Evolutionary conservation across 2,888 invertebrate genomes (phyloP).

Genomic region (Tortrix viridana): DNA sequence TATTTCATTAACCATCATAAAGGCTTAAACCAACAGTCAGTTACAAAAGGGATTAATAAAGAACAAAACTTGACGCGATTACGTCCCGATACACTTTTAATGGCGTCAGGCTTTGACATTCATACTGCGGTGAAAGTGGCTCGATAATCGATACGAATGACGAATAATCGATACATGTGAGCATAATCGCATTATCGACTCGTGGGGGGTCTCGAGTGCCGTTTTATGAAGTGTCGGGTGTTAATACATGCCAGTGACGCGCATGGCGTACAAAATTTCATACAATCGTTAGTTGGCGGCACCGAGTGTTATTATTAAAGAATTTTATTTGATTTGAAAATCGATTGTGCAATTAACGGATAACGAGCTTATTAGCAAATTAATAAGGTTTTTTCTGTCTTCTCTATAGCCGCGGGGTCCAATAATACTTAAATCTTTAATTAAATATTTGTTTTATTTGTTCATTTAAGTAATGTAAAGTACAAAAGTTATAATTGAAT

Average conservation of each 20-base stretch:
- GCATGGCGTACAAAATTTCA: too few species aligned
- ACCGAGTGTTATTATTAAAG: too few species aligned
- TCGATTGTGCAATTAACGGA: too few species aligned
- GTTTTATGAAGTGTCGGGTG: constrained; percentile 36
- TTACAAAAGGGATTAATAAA: constrained; percentile 42
- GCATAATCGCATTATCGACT: constrained; percentile 71
- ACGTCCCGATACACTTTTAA: constrained; percentile 67
- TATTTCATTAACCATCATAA: constrained; percentile 32
- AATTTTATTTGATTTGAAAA: too few species aligned
- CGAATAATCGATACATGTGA: constrained; percentile 64
- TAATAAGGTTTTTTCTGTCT: too few species aligned
- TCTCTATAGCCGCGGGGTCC: too few species aligned
- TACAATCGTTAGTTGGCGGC: too few species aligned
- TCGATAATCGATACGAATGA: constrained; percentile 65
- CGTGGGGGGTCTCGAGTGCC: constrained; percentile 68
- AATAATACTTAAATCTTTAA: too few species aligned
- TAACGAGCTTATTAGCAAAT: too few species aligned
- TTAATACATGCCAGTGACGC: constrained; percentile 6
- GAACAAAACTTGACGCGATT: constrained; percentile 50
- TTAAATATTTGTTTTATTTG: too few species aligned
- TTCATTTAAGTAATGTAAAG: too few species aligned
- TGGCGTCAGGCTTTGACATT: constrained; percentile 73
- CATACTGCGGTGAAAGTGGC: constrained; percentile 77
- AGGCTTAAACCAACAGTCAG: constrained; percentile 58
- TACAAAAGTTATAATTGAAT: too few species aligned